phyloP scores from a whole-genome alignment of 2,888 invertebrate genomes.

The Tenthredo scrophulariae region DNA sequence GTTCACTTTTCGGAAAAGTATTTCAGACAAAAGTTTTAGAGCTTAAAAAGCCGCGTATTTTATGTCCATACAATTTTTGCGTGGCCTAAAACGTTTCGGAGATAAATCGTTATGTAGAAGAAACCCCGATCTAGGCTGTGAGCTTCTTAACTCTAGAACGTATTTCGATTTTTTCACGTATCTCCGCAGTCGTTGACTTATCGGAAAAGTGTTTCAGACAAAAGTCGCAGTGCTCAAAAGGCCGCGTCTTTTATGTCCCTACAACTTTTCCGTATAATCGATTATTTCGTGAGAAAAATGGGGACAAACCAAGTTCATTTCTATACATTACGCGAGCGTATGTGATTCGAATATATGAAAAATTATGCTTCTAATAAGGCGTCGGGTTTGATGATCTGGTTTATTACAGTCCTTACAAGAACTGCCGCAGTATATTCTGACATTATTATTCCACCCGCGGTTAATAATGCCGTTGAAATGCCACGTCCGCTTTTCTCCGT shows the following conservation, averaged over 20 bases:
- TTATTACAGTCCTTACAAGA: neutral
- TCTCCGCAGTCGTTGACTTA: neutral
- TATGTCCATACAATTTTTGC: neutral
- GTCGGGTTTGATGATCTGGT: neutral
- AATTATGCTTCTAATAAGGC: neutral
- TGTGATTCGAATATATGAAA: constrained; percentile 4
- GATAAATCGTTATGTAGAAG: neutral
- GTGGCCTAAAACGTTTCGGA: neutral
- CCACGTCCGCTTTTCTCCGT: constrained; percentile 21
- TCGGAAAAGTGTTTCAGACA: neutral
- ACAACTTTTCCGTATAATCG: neutral
- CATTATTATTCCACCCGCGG: constrained; percentile 56
- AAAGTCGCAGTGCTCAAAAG: neutral
- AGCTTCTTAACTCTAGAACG: neutral
- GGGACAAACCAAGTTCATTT: neutral
- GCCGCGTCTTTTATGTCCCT: neutral
- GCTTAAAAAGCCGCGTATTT: neutral
- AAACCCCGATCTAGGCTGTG: neutral
- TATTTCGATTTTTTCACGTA: neutral
- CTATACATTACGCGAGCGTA: neutral
- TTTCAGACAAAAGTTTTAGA: neutral
- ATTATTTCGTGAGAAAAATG: neutral
- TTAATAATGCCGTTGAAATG: constrained; percentile 47
- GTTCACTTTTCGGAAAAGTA: neutral
- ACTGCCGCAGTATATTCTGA: constrained; percentile 11